Evolutionary conservation across 1,140 invertebrate genomes (phyloP).

Genomic region (Aplysia californica): DNA sequence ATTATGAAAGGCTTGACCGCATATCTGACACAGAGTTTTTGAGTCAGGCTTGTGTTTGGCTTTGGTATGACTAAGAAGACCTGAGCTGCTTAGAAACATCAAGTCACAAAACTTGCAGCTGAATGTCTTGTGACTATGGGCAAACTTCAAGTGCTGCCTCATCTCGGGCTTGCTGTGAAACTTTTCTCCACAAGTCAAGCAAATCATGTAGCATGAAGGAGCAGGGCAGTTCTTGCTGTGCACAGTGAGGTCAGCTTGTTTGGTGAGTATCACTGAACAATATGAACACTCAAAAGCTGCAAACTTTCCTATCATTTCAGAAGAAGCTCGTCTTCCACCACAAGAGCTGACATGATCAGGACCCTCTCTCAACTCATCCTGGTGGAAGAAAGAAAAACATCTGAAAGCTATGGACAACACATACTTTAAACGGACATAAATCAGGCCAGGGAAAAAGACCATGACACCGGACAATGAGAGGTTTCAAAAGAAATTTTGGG

Average conservation of each 20-base stretch:
- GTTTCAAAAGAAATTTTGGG: too few species aligned
- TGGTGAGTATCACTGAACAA: constrained; percentile 24
- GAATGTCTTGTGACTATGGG: constrained; percentile 21
- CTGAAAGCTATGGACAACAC: too few species aligned
- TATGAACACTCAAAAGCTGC: constrained; percentile 22
- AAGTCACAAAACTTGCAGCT: constrained; percentile 27
- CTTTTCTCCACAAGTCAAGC: constrained; percentile 26
- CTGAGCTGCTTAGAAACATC: constrained; percentile 25
- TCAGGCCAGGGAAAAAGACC: too few species aligned
- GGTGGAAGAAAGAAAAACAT: too few species aligned
- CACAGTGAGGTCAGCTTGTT: constrained; percentile 9
- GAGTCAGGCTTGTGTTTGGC: constrained; percentile 23
- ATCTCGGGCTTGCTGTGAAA: constrained; percentile 26
- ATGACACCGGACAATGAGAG: too few species aligned
- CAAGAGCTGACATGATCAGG: too few species aligned
- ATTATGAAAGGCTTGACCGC: constrained; percentile 27
- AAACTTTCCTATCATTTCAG: constrained; percentile 25
- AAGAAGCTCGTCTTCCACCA: constrained; percentile 4
- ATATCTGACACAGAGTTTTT: constrained; percentile 21
- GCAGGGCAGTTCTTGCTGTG: constrained; percentile 22
- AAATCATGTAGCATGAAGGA: constrained; percentile 24
- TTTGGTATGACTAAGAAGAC: constrained; percentile 19
- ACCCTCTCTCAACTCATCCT: background rate
- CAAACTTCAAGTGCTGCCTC: constrained; percentile 18
- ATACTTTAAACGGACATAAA: too few species aligned